phyloP scores from a whole-genome alignment of 2,888 invertebrate species.

The Xestobium rufovillosum region DNA sequence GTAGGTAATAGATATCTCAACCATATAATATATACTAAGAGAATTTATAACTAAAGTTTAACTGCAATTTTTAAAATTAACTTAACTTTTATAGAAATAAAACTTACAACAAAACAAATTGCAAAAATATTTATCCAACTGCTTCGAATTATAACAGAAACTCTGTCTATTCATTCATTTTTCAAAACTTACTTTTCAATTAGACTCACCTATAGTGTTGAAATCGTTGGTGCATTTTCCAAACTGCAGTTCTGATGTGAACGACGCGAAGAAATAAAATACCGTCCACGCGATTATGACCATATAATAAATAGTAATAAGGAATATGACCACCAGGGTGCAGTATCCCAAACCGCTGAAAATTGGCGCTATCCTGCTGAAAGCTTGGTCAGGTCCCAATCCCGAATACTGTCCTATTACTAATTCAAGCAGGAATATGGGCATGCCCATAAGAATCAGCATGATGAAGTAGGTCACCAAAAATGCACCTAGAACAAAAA shows the following conservation, averaged over 20 bases:
- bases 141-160: too few relatives aligned
- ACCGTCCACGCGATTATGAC: slow-evolving; percentile 71
- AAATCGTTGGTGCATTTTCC: slow-evolving; percentile 58
- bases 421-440: slow-evolving; percentile 72
- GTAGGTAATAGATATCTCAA: too few relatives aligned
- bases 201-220: slow-evolving; percentile 55
- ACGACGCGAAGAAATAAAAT: slow-evolving; percentile 66
- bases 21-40: too few relatives aligned
- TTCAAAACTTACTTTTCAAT: too few relatives aligned
- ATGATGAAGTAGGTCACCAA: slow-evolving; percentile 66
- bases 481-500: slow-evolving; percentile 59
- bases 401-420: slow-evolving; percentile 74
- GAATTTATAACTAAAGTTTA: too few relatives aligned
- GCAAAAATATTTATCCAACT: too few relatives aligned
- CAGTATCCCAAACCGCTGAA: slow-evolving; percentile 58
- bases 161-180: too few relatives aligned
- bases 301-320: slow-evolving; percentile 72
- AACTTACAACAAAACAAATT: too few relatives aligned
- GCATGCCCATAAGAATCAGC: slow-evolving; percentile 68
- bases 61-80: too few relatives aligned
- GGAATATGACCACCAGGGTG: slow-evolving; percentile 61
- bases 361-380: slow-evolving; percentile 54
- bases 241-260: slow-evolving; percentile 58
- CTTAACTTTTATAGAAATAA: too few relatives aligned
- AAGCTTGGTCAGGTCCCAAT: slow-evolving; percentile 61